Evolutionary conservation across 2,797 vertebrate species (phyloP).

Genomic region (Falco biarmicus): DNA sequence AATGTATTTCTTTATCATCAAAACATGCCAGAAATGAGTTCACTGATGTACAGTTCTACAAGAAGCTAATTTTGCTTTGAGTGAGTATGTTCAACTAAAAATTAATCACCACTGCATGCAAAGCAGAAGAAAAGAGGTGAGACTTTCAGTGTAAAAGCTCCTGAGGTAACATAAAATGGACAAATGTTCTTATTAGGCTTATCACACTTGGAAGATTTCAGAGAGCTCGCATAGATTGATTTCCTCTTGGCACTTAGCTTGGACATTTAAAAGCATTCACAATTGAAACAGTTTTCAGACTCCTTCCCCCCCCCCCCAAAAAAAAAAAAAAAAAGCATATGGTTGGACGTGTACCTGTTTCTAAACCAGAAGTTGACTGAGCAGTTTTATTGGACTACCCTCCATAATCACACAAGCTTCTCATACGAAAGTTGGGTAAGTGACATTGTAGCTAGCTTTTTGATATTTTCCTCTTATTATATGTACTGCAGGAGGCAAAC

Average conservation of each 20-base stretch:
- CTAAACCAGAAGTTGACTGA: background rate
- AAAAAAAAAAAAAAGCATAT: background rate
- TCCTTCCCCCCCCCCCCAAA: background rate
- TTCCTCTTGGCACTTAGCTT: slow-evolving; percentile 19
- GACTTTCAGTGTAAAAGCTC: slow-evolving; percentile 9
- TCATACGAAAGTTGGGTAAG: background rate
- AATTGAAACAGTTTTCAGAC: background rate
- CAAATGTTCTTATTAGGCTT: slow-evolving; percentile 42
- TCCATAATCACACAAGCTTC: background rate
- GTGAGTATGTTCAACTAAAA: background rate
- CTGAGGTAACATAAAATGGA: slow-evolving; percentile 52
- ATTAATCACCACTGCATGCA: background rate
- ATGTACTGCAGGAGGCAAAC: background rate
- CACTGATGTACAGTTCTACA: background rate
- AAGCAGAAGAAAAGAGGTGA: background rate
- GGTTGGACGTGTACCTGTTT: background rate
- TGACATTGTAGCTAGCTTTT: background rate
- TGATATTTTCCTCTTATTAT: background rate
- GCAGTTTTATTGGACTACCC: background rate
- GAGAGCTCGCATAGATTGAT: slow-evolving; percentile 18
- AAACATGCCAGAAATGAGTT: background rate
- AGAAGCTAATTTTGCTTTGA: background rate
- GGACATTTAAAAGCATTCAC: background rate
- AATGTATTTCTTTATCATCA: background rate
- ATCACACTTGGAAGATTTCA: slow-evolving; percentile 36